Evolutionary conservation across 2,888 invertebrate genomes (phyloP).

Genomic region (Clepsis dumicolana): DNA sequence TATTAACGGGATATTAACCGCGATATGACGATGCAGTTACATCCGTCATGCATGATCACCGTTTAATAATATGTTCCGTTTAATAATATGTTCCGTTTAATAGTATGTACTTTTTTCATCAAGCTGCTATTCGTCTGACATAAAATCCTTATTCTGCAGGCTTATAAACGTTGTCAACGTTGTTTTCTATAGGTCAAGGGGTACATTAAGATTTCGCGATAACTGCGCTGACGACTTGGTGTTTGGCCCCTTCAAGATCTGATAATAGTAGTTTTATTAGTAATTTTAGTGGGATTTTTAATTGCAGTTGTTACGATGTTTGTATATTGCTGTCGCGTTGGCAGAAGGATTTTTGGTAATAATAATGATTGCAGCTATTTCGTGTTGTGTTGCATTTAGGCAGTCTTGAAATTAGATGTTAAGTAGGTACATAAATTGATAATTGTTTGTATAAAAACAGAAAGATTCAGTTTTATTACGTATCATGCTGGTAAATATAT

Average conservation of each 20-base stretch:
- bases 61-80: no score
- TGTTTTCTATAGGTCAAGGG: slow-evolving; percentile 46
- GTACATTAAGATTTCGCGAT: slow-evolving; percentile 52
- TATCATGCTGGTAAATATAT: no score
- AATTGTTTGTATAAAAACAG: no score
- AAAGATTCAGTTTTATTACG: no score
- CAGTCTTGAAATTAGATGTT: no score
- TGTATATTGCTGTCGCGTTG: not conserved
- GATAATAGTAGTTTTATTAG: slow-evolving; percentile 3
- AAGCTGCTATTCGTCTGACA: not conserved
- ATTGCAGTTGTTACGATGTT: not conserved
- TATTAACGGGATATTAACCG: no score
- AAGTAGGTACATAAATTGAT: no score
- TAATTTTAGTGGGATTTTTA: not conserved
- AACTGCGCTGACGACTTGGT: slow-evolving; percentile 26
- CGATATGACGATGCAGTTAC: no score
- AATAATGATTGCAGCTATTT: not conserved
- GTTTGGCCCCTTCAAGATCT: not conserved
- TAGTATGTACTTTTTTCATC: not conserved
- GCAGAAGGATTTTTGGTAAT: not conserved
- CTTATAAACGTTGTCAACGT: slow-evolving; percentile 39
- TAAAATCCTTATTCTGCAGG: slow-evolving; percentile 1
- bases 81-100: no score
- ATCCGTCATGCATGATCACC: no score
- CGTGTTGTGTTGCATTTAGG: not conserved